Base-by-base conservation (phyloP, 2,888 invertebrate species). In the Phorcus lineatus region DNA sequence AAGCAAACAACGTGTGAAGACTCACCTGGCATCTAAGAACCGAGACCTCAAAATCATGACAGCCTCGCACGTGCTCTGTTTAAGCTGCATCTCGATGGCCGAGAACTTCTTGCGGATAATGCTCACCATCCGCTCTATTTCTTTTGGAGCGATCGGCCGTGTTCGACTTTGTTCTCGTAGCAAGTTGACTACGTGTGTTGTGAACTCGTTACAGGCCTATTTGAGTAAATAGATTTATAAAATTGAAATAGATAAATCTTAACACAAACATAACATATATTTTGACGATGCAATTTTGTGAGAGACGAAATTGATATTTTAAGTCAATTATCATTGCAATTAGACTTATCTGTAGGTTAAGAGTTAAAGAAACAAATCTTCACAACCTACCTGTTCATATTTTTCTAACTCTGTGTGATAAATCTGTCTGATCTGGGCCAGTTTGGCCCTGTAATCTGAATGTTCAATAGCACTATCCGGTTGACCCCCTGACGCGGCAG, bases 391-490 rank as follows among this genome's bases (percentile, higher is more conserved):
- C 95, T 99, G 99, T 94, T 99, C 99, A 93, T 99, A 99, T 95
- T 99, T 99, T 94, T 99, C 98, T 92, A 99, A 94, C 94, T 99
- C 99, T 94, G 98, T 98, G 94, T 99, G 99, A 94, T 99, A 99
- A 91, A 99, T 99, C 94, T 98, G 97, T 83, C 99, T 95, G 93
- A 99, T 99, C 94, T 99, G 99, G 17, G 98, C 97, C 91, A 99
- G 95, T 94, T 99, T 99, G 90, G 98, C 98, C 90, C 99, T 96
- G 95, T 99, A 99, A 94, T 99, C 99, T 83, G 99, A 98, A 94
- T 99, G 99, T 94, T 99, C 99, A 93, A 98, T 98, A 89, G 98
- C 98, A 94, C 98, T 98, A 81, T 92, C 92, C 19, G 92, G 91
- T 77, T 91, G 90, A 0, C 91, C 92, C 0, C 91, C 91, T 1